A percentile compares a stretch with the other conserved stretches of the same genome.
These are phyloP conservation scores for Lithophane socia DNA, from an alignment of 2,888 invertebrate species.

Conservation along the genomic window DNA sequence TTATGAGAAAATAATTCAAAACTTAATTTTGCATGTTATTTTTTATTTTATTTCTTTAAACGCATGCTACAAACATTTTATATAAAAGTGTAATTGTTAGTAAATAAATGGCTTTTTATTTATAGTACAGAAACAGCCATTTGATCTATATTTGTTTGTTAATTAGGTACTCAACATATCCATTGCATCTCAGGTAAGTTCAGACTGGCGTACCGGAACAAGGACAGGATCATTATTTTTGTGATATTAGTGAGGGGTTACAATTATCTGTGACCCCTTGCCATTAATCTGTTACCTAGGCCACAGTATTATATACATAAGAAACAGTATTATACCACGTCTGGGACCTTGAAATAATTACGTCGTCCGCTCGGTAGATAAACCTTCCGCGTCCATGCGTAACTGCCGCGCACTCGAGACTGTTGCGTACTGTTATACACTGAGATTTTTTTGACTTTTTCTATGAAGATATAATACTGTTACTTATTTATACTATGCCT, in stretches of 20 bases:
- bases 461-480: too few relatives aligned
- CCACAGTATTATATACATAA: too few relatives aligned
- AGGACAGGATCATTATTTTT: not conserved
- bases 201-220: not conserved
- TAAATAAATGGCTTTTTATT: not conserved
- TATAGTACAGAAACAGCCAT: not conserved
- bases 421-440: too few relatives aligned
- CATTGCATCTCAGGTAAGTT: constrained; percentile 2
- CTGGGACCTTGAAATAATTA: too few relatives aligned
- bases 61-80: not conserved
- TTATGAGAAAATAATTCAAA: too few relatives aligned
- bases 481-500: too few relatives aligned
- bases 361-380: too few relatives aligned
- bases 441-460: too few relatives aligned
- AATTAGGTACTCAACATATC: constrained; percentile 4
- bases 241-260: not conserved
- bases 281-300: not conserved
- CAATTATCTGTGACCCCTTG: not conserved
- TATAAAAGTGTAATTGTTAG: not conserved
- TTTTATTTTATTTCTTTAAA: not conserved
- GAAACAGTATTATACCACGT: too few relatives aligned
- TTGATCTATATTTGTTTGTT: constrained; percentile 1
- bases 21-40: not conserved
- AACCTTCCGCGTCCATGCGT: too few relatives aligned
- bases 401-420: too few relatives aligned